Base-by-base conservation (phyloP, 1,140 invertebrate genomes). In the Oscheius sp. region DNA sequence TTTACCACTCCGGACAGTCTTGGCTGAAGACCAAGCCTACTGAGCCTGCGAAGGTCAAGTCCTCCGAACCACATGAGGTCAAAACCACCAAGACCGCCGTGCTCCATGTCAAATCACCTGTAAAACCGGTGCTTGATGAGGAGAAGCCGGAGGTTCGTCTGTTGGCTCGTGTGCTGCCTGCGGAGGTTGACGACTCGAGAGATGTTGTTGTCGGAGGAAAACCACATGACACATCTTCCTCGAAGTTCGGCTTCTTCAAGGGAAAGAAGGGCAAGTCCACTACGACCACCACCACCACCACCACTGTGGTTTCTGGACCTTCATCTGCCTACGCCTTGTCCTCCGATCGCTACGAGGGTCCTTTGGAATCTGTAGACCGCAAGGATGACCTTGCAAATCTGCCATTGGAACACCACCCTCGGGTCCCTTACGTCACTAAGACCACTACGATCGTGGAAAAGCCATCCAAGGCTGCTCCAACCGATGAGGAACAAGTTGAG, bases 321-420 rank as follows among this genome's bases (percentile, higher is more conserved):
- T 55, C 49, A 13, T 20, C 7, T 55, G 7, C 4, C 38, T 23
- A 55, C 28, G 15, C 49, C 4, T 55, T 26, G 23, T 20, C 49
- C 4, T 55, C 49, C 7, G 49, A 55, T 23, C 49, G 49, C 28
- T 73, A 77, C 52, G 63, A 74, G n/a, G 74, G 74, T 3, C 34
- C 31, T 2, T 34, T 76, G 1, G 59, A 68, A 34, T 32, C n/a
- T 28, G 69, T 55, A 10, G 2, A n/a, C 15, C 64, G 42, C 18
- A n/a, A 42, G 2, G 42, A 72, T 3, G 74, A 76, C 20, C 26
- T 76, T 3, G 31, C 52, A 2, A n/a, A 62, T 28, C 28, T 75
- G 23, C 73, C 74, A n/a, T 10, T 76, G 15, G 2, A 3, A 28
- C 2, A 75, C 23, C 38, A 72, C 23, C n/a, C n/a, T n/a, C n/a